Evolutionary conservation across 2,888 invertebrate species (phyloP).

Genomic region (Hedya salicella): DNA sequence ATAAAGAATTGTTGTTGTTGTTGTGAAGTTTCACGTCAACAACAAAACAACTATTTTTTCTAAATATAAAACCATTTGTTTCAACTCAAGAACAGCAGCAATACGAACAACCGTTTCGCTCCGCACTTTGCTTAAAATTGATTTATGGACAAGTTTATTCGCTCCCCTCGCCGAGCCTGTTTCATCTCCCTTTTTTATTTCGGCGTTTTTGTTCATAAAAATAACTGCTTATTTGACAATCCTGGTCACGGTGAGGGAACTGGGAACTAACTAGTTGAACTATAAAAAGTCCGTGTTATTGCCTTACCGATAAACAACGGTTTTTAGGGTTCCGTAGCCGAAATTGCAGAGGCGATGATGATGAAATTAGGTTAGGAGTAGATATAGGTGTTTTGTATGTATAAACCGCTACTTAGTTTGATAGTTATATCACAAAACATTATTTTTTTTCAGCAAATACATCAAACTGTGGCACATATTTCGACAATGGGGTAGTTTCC

Average conservation of each 20-base stretch:
- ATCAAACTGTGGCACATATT: too few relatives aligned
- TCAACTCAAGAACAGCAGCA: slow-evolving; percentile 37
- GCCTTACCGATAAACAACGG: background rate
- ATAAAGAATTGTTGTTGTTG: too few relatives aligned
- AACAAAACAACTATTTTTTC: slow-evolving; percentile 5
- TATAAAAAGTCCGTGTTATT: slow-evolving; percentile 9
- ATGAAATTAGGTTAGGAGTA: too few relatives aligned
- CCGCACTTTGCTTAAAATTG: slow-evolving; percentile 41
- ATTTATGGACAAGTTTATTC: slow-evolving; percentile 40
- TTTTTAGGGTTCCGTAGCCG: too few relatives aligned
- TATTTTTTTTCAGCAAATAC: too few relatives aligned
- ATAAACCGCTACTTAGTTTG: too few relatives aligned
- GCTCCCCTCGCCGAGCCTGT: slow-evolving; percentile 14
- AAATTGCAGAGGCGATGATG: too few relatives aligned
- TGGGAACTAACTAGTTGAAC: slow-evolving; percentile 5
- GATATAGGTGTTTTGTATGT: too few relatives aligned
- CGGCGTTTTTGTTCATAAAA: slow-evolving; percentile 33
- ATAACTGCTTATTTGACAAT: slow-evolving; percentile 35
- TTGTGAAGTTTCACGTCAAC: too few relatives aligned
- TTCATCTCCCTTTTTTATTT: slow-evolving; percentile 27
- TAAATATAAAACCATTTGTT: slow-evolving; percentile 30
- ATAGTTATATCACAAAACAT: too few relatives aligned
- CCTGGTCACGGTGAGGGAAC: slow-evolving; percentile 4
- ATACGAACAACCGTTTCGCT: slow-evolving; percentile 34
- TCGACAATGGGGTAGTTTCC: too few relatives aligned